Evolutionary conservation across 2,888 invertebrate genomes (phyloP).

Genomic region (Drosophila mettleri): DNA sequence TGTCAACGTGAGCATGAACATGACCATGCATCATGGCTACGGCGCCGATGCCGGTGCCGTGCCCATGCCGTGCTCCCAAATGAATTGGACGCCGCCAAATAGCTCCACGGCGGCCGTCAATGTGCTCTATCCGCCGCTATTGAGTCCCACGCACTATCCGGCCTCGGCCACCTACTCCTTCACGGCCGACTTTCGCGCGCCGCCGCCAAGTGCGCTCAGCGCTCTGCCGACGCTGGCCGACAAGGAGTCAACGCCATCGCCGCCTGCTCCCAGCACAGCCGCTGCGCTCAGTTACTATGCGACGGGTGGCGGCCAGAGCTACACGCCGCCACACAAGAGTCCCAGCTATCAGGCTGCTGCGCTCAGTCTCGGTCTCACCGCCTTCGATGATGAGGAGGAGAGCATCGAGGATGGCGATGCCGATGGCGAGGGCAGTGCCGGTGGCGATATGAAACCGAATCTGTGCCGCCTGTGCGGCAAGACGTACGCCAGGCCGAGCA

Average conservation of each 20-base stretch:
- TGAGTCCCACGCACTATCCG: conserved; percentile 89
- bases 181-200: conserved; percentile 92
- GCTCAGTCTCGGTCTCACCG: conserved; percentile 64
- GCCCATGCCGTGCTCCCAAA: conserved; percentile 88
- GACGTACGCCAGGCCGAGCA: conserved; percentile 98
- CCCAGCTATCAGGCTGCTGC: conserved; percentile 78
- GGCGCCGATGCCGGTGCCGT: conserved; percentile 83
- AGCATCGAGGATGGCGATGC: conserved; percentile 86
- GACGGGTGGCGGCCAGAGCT: conserved; percentile 78
- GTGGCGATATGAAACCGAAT: conserved; percentile 90
- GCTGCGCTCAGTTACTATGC: conserved; percentile 84
- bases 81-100: conserved; percentile 91
- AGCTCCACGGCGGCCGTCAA: conserved; percentile 87
- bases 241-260: conserved; percentile 79
- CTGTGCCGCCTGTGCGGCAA: conserved; percentile 98
- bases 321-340: conserved; percentile 83
- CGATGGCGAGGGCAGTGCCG: conserved; percentile 85
- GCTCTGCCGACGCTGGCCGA: conserved; percentile 83
- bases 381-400: conserved; percentile 89
- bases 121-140: conserved; percentile 88
- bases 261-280: conserved; percentile 55
- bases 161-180: conserved; percentile 92
- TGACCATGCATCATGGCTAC: conserved; percentile 97
- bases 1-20: conserved; percentile 97
- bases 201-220: conserved; percentile 86